Evolutionary conservation across 2,113 vertebrate genomes (phyloP), one percentile per base, ranked within the genome.

Genomic region (Zootoca vivipara): DNA sequence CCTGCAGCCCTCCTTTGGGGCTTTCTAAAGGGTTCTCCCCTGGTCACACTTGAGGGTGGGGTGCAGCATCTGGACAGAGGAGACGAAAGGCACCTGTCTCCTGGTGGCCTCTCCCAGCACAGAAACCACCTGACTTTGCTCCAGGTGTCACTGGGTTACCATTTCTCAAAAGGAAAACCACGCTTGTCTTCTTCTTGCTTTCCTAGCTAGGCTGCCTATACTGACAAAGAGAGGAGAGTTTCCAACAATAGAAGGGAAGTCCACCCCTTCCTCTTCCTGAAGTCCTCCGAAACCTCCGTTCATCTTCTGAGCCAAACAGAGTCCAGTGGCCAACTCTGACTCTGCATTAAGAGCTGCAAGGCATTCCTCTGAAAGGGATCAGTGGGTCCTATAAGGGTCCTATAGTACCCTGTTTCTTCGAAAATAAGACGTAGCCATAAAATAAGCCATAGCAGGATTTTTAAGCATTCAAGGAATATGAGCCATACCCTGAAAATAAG

Each of bases 1-100:
- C 58, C 18, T 62, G 15, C 3, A 20, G 0, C 16, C 7, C 26
- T 2, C 65, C 24, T 22, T 24, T 0, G 0, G 26, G 26, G 65
- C 65, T 67, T 24, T 24, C 24, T 28, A 67, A 67, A 67, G 26
- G 26, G 65, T n/a, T 28, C 65, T 28, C 26, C 28, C 26, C 67
- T 70, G 28, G 28, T n/a, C 28, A 8, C 2, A 1, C 6, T 69
- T 7, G 26, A 30, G 67, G 30, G 26, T 62, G 18, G 67, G 28
- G 26, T 30, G 26, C 67, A 70, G 67, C 2, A 70, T 70, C 24
- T 70, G 8, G 26, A 67, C 2, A 24, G 26, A 67, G 67, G 67
- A 28, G 26, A 13, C 1, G 67, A 70, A 52, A 30, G 67, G 26
- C 10, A 3, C 28, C 67, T 30, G 67, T 26, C 26, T 70, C 26